phyloP scores from a whole-genome alignment of 2,888 invertebrate genomes.

The Synergus umbraculus region DNA sequence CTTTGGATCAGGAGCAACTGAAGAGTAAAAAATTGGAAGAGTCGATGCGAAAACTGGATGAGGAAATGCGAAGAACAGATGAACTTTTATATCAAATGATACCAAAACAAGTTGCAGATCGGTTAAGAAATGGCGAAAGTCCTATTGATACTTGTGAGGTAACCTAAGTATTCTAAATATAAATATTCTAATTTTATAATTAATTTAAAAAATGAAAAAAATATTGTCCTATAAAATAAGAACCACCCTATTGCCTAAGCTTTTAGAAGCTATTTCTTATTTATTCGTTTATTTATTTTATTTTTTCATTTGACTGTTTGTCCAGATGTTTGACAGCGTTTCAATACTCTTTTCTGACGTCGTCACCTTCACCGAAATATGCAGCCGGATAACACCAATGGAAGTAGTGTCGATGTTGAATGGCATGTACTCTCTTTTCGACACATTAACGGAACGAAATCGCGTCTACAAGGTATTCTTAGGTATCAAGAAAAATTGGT shows the following conservation, averaged over 20 bases:
- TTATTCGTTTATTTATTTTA: neutral
- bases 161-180: conserved; percentile 52
- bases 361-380: conserved; percentile 98
- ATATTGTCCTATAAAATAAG: too few relatives aligned
- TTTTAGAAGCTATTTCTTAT: neutral
- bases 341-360: conserved; percentile 98
- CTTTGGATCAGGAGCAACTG: conserved; percentile 96
- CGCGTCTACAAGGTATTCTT: conserved; percentile 92
- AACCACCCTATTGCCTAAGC: too few relatives aligned
- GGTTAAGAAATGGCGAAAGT: conserved; percentile 94
- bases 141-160: conserved; percentile 99
- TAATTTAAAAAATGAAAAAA: too few relatives aligned
- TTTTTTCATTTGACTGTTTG: neutral
- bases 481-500: conserved; percentile 21
- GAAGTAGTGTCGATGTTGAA: conserved; percentile 98
- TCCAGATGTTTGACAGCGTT: conserved; percentile 96
- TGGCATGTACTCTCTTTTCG: conserved; percentile 98
- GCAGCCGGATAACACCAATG: conserved; percentile 97
- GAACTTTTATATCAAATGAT: conserved; percentile 99
- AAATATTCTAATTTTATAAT: too few relatives aligned
- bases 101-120: conserved; percentile 97
- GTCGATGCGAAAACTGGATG: conserved; percentile 96
- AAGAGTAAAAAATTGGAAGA: conserved; percentile 97
- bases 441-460: conserved; percentile 94
- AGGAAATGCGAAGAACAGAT: conserved; percentile 97